Evolutionary conservation across 2,113 vertebrate species (phyloP).

Genomic region (Periophthalmodon schlosseri): DNA sequence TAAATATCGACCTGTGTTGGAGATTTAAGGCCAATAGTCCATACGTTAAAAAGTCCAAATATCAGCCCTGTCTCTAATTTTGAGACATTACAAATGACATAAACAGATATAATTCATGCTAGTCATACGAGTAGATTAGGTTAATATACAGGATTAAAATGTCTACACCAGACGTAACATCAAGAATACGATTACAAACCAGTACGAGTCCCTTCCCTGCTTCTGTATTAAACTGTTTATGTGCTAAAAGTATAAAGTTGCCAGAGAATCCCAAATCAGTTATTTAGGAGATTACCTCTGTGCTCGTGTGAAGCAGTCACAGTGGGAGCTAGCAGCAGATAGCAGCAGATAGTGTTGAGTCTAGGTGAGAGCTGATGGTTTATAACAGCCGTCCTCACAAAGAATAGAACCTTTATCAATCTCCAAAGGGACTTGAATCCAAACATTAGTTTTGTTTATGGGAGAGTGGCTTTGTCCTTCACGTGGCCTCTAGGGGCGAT

Average conservation of each 20-base stretch:
- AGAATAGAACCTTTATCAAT: slow-evolving; percentile 31
- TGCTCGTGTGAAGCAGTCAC: slow-evolving; percentile 1
- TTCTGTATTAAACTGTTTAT: neutral
- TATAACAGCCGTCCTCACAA: slow-evolving; percentile 12
- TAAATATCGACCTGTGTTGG: too few relatives aligned
- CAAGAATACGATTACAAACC: neutral
- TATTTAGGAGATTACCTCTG: neutral
- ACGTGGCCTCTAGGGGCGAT: slow-evolving; percentile 89
- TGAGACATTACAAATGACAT: neutral
- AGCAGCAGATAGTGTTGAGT: neutral
- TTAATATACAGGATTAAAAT: neutral
- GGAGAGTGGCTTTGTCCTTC: slow-evolving; percentile 86
- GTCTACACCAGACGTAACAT: neutral
- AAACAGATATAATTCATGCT: neutral
- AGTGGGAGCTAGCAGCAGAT: slow-evolving; percentile 2
- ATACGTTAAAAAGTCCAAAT: too few relatives aligned
- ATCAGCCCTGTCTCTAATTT: too few relatives aligned
- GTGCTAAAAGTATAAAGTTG: slow-evolving; percentile 1
- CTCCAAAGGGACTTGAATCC: slow-evolving; percentile 67
- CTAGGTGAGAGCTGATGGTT: slow-evolving; percentile 5
- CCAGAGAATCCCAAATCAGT: neutral
- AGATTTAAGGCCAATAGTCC: too few relatives aligned
- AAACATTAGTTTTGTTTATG: slow-evolving; percentile 88
- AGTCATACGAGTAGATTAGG: neutral
- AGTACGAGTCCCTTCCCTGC: neutral